phyloP scores from a whole-genome alignment of 2,888 invertebrate genomes.

The Phortica magna region DNA sequence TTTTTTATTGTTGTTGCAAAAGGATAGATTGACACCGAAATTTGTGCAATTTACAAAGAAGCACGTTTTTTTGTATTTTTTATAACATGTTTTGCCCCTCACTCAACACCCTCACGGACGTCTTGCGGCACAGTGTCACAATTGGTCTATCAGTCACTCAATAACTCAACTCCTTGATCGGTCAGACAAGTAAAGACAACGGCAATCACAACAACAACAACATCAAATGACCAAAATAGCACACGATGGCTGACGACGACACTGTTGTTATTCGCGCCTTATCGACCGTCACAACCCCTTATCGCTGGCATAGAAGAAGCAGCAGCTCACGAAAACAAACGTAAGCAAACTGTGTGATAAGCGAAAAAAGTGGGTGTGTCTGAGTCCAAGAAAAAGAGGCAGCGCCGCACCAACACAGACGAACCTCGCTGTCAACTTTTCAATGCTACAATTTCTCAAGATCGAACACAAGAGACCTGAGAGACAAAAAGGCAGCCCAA shows the following conservation, averaged over 20 bases:
- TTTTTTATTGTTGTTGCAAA: not conserved
- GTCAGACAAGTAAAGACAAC: not conserved
- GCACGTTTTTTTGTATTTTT: constrained; percentile 15
- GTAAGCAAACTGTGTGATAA: constrained; percentile 10
- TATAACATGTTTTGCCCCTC: not conserved
- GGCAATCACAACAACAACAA: not conserved
- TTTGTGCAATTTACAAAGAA: not conserved
- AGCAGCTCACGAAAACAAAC: not conserved
- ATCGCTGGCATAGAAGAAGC: not conserved
- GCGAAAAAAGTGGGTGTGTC: constrained; percentile 54
- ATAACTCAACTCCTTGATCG: not conserved
- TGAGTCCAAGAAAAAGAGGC: not conserved
- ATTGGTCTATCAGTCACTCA: constrained; percentile 6
- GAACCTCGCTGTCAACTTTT: not conserved
- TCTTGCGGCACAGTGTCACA: not conserved
- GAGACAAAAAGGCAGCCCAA: too few relatives aligned
- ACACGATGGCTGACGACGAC: not conserved
- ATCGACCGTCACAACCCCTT: not conserved
- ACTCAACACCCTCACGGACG: not conserved
- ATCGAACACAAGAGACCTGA: too few relatives aligned
- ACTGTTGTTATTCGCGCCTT: not conserved
- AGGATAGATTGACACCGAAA: not conserved
- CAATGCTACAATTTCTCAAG: not conserved
- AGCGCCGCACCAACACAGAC: not conserved
- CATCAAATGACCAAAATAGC: not conserved